Evolutionary conservation across 2,113 vertebrate species (phyloP).

Genomic region (Malurus alboscapulatus): DNA sequence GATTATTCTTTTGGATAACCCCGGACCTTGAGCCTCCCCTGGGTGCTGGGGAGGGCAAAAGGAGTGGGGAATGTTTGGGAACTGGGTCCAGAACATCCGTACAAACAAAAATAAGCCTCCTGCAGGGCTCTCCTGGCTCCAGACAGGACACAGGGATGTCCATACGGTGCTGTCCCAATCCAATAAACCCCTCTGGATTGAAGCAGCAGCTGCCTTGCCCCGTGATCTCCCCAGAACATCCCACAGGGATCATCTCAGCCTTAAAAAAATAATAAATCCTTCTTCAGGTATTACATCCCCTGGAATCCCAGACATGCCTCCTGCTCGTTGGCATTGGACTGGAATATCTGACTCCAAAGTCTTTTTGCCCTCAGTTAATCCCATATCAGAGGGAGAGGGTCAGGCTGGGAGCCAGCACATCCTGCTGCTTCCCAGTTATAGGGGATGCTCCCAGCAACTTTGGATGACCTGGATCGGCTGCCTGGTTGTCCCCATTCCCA

Average conservation of each 20-base stretch:
- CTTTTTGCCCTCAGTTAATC: neutral
- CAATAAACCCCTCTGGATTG: neutral
- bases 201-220: neutral
- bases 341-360: neutral
- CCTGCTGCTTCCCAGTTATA: fast-evolving
- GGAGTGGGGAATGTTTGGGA: neutral
- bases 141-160: neutral
- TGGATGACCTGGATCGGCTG: neutral
- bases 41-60: neutral
- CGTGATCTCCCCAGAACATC: neutral
- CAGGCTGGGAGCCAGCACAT: neutral
- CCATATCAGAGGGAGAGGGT: neutral
- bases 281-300: neutral
- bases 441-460: neutral
- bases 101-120: neutral
- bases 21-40: neutral
- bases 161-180: neutral
- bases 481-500: neutral
- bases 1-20: neutral
- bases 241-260: neutral
- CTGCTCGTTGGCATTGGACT: neutral
- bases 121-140: neutral
- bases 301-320: slow-evolving; percentile 12
- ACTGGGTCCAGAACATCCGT: neutral
- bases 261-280: neutral